These are phyloP conservation scores for Isotomurus palustris DNA, from an alignment of 2,888 invertebrate genomes.

Conservation along the genomic window DNA sequence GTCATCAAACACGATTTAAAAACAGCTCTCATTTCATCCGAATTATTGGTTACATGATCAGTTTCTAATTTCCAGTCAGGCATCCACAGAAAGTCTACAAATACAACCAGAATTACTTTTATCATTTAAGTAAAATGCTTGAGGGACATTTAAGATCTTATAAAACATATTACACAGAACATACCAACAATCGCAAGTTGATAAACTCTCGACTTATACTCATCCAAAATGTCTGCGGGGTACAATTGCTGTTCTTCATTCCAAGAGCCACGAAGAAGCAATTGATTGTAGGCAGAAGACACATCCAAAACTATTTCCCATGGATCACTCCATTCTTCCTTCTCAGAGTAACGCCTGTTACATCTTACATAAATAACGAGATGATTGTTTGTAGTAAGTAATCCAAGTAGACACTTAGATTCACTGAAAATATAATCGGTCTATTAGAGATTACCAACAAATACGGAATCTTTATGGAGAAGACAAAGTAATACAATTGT, in stretches of 20 bases:
- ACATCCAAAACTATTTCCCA: slow-evolving; percentile 22
- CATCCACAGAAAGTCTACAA: slow-evolving; percentile 22
- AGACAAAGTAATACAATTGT: too few species aligned
- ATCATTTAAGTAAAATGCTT: not conserved
- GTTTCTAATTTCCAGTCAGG: slow-evolving; percentile 14
- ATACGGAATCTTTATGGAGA: not conserved
- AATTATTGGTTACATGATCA: not conserved
- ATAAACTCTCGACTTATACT: slow-evolving; percentile 22
- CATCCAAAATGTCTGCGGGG: not conserved
- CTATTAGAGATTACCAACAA: not conserved
- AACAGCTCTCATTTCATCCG: slow-evolving; percentile 5
- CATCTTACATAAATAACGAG: slow-evolving; percentile 10
- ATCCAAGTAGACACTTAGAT: slow-evolving; percentile 16
- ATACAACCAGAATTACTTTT: too few species aligned
- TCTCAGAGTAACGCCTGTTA: not conserved
- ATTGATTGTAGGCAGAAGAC: slow-evolving; percentile 17
- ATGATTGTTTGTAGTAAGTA: slow-evolving; percentile 10
- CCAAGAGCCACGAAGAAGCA: not conserved
- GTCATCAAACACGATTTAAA: slow-evolving; percentile 13
- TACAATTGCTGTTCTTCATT: slow-evolving; percentile 1
- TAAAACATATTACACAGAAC: not conserved
- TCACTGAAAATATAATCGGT: slow-evolving; percentile 7
- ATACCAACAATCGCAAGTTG: slow-evolving; percentile 16
- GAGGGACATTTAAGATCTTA: not conserved
- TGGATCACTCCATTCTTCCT: slow-evolving; percentile 10